Conservation (phyloP, 1,140 invertebrate genomes). For the Aphis gossypii region DNA sequence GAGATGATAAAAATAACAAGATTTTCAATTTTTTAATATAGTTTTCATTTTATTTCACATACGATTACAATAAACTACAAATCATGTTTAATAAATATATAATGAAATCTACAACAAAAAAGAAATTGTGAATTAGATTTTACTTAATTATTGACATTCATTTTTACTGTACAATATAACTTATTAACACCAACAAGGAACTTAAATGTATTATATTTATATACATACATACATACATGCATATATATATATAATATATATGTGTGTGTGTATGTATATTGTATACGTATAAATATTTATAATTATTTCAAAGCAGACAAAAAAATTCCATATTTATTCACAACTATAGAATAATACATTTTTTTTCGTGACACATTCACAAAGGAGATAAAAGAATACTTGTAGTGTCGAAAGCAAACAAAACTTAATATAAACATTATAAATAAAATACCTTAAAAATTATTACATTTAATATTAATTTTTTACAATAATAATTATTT, state of each 20-base stretch:
- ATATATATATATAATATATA: background rate
- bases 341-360: constrained; percentile 3
- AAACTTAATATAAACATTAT: constrained; percentile 7
- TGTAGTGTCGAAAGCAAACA: constrained; percentile 16
- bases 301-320: constrained; percentile 29
- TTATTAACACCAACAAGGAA: constrained; percentile 41
- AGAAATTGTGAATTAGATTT: constrained; percentile 27
- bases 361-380: background rate
- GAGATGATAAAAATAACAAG: background rate
- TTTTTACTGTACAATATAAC: constrained; percentile 41
- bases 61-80: constrained; percentile 51
- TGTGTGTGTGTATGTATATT: too few species aligned
- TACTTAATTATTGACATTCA: constrained; percentile 34
- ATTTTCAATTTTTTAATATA: background rate
- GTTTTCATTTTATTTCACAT: constrained; percentile 31
- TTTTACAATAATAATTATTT: background rate
- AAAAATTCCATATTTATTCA: constrained; percentile 5
- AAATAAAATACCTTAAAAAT: constrained; percentile 41
- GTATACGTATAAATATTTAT: background rate
- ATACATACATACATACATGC: background rate
- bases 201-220: constrained; percentile 14
- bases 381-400: background rate
- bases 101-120: constrained; percentile 49
- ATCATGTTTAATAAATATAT: constrained; percentile 47
- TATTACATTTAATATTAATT: background rate